Conservation (phyloP, 2,797 vertebrate species). For the Silurus aristotelis region DNA sequence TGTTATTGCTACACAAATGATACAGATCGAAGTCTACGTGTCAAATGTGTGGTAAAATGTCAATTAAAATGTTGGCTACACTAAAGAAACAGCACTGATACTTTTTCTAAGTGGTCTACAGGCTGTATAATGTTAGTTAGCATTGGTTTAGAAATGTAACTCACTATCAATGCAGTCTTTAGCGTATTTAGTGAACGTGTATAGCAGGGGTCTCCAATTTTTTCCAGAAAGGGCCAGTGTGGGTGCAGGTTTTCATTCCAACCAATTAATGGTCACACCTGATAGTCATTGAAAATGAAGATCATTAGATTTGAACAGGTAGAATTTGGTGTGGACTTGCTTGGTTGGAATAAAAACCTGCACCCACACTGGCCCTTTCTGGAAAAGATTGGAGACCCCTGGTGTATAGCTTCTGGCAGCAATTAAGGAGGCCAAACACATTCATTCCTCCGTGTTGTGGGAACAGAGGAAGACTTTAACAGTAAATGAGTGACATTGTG, state of each 20-base stretch:
- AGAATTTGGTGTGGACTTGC: too few relatives aligned
- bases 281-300: too few relatives aligned
- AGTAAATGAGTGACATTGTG: too few relatives aligned
- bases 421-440: neutral
- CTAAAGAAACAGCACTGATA: neutral
- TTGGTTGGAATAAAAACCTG: too few relatives aligned
- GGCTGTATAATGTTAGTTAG: neutral
- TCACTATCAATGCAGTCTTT: neutral
- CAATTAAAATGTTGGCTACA: neutral
- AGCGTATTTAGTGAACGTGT: neutral
- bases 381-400: too few relatives aligned
- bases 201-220: too few relatives aligned
- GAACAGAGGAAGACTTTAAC: neutral
- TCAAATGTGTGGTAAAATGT: neutral
- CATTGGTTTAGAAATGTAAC: too few relatives aligned
- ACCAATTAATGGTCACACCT: too few relatives aligned
- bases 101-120: neutral
- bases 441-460: neutral
- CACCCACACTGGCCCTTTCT: too few relatives aligned
- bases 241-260: too few relatives aligned
- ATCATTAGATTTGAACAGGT: too few relatives aligned
- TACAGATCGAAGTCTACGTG: neutral
- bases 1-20: neutral
- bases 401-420: neutral
- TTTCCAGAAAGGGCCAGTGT: too few relatives aligned